Base-by-base conservation (phyloP, 92 coral and sea anemone genomes). In the Paramuricea clavata region DNA sequence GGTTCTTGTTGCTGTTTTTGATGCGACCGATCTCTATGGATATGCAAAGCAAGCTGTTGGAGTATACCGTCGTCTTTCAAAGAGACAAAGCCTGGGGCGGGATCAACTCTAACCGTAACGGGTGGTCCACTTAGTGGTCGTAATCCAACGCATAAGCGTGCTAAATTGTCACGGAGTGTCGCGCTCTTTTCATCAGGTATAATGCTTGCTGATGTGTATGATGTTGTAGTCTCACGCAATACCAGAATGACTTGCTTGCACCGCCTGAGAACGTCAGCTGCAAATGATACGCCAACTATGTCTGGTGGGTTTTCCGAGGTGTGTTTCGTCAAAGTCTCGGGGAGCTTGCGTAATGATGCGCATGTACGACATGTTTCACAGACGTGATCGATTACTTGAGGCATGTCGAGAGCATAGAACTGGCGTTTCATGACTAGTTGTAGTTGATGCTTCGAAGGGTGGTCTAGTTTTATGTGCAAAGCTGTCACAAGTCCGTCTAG, bases 161-260 rank as follows among this genome's bases (percentile, higher is more conserved):
- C 65, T 47, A 47, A 9, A 15, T 10, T 50, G 3, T 50, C 59
- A 50, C 59, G 59, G 21, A 50, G 59, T 19, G 86, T 64, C 31
- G 27, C 74, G 19, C 72, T 30, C 81, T 90, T 90, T 59, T 90
- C 88, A 83, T 90, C 91, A 16, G 83, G 62, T 42, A 90, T 43
- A 15, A 80, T 39, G 84, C 74, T 30, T 19, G 83, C 60, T 34
- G 34, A 65, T 70, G 92, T 84, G 89, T 64, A 89, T 19, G 92
- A 89, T 70, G 85, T 74, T 31, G 64, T 76, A 25, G 79, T 57
- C 52, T 88, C 81, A 60, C 81, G 71, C 30, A 83, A 62, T 0
- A 78, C 82, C 19, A 89, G 86, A 54, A 85, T 71, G 22, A 23
- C 81, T 23, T 79, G 86, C 59, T n/a, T 68, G 21, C 52, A 74